These are phyloP conservation scores for Dreissena rostriformis DNA, from an alignment of 1,140 invertebrate genomes.

Conservation along the genomic window DNA sequence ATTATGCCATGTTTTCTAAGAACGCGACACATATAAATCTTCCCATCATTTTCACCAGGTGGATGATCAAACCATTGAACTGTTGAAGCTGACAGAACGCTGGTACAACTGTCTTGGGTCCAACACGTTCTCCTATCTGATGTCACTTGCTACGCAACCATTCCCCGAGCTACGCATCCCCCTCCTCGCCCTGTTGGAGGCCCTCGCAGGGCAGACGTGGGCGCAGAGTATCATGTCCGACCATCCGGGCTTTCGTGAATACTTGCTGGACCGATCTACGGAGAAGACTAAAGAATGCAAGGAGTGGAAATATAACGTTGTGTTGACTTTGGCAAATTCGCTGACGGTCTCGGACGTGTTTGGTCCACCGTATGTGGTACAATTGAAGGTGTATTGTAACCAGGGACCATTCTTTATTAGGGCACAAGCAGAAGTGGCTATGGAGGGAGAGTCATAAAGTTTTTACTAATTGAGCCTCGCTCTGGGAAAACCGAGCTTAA, in stretches of 20 bases:
- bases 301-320: slow-evolving; percentile 88
- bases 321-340: slow-evolving; percentile 85
- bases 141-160: slow-evolving; percentile 84
- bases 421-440: slow-evolving; percentile 86
- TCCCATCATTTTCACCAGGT: slow-evolving; percentile 62
- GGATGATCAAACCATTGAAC: slow-evolving; percentile 78
- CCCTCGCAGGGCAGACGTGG: slow-evolving; percentile 84
- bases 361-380: slow-evolving; percentile 83
- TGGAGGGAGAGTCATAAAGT: slow-evolving; percentile 62
- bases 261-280: slow-evolving; percentile 87
- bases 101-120: slow-evolving; percentile 85
- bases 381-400: slow-evolving; percentile 86
- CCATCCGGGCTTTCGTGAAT: slow-evolving; percentile 88
- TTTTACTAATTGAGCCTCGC: not conserved
- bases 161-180: slow-evolving; percentile 85
- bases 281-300: slow-evolving; percentile 87
- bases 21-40: too few relatives aligned
- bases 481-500: too few relatives aligned
- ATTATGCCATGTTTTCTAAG: too few relatives aligned
- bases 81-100: slow-evolving; percentile 82
- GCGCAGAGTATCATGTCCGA: slow-evolving; percentile 85
- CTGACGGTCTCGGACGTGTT: slow-evolving; percentile 85
- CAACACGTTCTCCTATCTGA: slow-evolving; percentile 83
- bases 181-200: slow-evolving; percentile 82
- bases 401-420: slow-evolving; percentile 89